These are phyloP conservation scores for Chamaea fasciata DNA, from an alignment of 2,113 vertebrate genomes.

Conservation along the genomic window DNA sequence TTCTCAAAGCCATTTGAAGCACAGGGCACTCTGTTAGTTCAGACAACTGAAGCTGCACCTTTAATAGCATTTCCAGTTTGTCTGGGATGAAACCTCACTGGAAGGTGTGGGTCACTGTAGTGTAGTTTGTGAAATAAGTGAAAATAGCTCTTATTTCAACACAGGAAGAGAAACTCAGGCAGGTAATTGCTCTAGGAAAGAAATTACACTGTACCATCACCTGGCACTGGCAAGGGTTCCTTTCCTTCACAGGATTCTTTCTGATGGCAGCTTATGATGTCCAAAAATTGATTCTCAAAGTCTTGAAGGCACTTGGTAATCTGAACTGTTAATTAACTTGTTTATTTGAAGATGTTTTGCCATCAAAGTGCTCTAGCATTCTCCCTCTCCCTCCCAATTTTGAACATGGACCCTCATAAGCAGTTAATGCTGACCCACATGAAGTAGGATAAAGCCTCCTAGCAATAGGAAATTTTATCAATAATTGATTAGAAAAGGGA, in stretches of 20 bases:
- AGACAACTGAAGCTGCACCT: not conserved
- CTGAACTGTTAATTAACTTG: not conserved
- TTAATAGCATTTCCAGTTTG: not conserved
- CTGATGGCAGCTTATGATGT: not conserved
- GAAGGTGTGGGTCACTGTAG: not conserved
- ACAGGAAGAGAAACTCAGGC: not conserved
- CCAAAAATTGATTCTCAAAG: not conserved
- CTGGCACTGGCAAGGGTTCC: not conserved
- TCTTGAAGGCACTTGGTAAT: not conserved
- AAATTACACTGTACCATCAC: not conserved
- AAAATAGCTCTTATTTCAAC: not conserved
- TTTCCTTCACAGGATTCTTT: not conserved
- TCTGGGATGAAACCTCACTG: not conserved
- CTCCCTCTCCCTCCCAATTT: not conserved
- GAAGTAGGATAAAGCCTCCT: not conserved
- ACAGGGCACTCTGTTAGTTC: not conserved
- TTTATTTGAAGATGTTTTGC: not conserved
- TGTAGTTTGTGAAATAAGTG: not conserved
- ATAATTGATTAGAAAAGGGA: not conserved
- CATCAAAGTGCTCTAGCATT: not conserved
- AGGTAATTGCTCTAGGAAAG: not conserved
- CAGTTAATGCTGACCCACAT: not conserved
- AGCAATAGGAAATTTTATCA: not conserved
- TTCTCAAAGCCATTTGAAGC: not conserved
- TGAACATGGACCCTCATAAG: not conserved